Percentiles rank a stretch among this genome's conserved stretches.
These are phyloP conservation scores for Poecilia velifera DNA, from an alignment of 2,797 vertebrate genomes.

Conservation along the genomic window DNA sequence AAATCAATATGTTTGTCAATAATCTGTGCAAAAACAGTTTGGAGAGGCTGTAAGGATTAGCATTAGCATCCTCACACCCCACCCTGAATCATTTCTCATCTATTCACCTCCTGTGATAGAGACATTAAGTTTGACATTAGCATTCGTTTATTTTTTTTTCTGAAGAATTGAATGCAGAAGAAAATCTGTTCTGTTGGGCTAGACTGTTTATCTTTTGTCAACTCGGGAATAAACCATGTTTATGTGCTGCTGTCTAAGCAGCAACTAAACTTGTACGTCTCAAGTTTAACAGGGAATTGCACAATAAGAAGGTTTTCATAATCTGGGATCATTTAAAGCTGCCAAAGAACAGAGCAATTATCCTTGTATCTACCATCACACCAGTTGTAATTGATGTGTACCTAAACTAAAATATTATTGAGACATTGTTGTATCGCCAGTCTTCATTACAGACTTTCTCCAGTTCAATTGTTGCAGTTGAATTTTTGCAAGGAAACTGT, in stretches of 20 bases:
- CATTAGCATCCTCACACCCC: not conserved
- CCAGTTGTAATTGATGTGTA: not conserved
- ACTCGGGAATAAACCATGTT: not conserved
- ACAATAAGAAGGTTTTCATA: not conserved
- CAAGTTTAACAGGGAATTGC: not conserved
- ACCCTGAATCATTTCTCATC: not conserved
- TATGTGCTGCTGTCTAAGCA: not conserved
- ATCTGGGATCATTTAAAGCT: not conserved
- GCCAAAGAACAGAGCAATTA: not conserved
- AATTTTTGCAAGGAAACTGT: not conserved
- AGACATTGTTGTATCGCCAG: not conserved
- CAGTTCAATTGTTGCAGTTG: not conserved
- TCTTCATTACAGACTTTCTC: not conserved
- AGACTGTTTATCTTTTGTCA: not conserved
- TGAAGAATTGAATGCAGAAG: not conserved
- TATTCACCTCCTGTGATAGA: not conserved
- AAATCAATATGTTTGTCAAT: not conserved
- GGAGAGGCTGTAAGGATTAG: not conserved
- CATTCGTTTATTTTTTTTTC: not conserved
- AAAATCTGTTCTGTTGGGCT: not conserved
- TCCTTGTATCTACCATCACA: not conserved
- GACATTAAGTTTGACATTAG: not conserved
- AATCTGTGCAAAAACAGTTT: not conserved
- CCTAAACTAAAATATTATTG: not conserved
- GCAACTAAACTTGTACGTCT: not conserved